Evolutionary conservation across 2,797 vertebrate genomes (phyloP), one percentile per base, ranked within the genome.

Genomic region (Tokudaia muenninki): DNA sequence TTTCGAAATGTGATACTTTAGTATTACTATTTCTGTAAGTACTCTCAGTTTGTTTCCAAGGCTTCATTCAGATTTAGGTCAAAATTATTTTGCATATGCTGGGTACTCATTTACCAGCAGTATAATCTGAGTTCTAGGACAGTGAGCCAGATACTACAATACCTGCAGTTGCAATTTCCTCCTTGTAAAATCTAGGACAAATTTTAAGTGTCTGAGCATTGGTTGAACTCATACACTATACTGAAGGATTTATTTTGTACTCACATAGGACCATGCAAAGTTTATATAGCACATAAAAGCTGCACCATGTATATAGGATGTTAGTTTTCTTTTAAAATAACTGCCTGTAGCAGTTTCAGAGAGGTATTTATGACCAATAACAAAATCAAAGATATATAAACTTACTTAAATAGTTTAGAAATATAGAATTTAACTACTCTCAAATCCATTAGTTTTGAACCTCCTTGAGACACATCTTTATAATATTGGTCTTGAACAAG

Each of bases 61-160:
- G 89, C 81, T 77, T 93, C 94, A 88, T 77, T 93, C 94, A 88
- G 90, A 87, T 87, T 90, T 80, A 96, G 75, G 47, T 93, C 47
- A 93, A 90, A 96, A 81, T 90, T 17, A 81, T 84, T 96, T 96
- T 80, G 93, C 29, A 72, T 50, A 44, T 31, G 14, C 16, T 50
- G 13, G 16, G 13, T 29, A 88, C 12, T 79, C 21, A 57, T 70
- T 96, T 37, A 47, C 34, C 47, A 80, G 29, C n/a, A 78, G 78
- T 81, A 16, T 55, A 86, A 84, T 89, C 87, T 87, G 41, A 86
- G 12, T 6, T 14, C 90, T 93, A 57, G 55, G 24, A 57, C n/a
- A n/a, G 22, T 90, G 81, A 31, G 22, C 63, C 77, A 52, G 47
- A 86, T 44, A 47, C 2, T 65, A 4, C 61, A 79, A 61, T 29